Evolutionary conservation across 2,113 vertebrate genomes (phyloP).

Genomic region (Alethe diademata): DNA sequence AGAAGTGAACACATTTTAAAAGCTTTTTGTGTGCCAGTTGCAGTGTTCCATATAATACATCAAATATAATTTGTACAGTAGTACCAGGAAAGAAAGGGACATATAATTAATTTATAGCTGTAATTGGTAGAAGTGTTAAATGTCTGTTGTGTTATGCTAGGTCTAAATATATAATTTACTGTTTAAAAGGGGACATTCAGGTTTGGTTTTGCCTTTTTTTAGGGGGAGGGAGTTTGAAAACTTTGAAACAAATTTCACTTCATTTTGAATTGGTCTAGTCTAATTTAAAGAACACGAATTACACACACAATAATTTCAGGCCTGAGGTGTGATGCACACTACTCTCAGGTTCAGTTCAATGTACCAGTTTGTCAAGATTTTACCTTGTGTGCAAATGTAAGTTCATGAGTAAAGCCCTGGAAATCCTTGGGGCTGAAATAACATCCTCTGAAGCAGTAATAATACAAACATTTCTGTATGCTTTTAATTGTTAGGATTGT

Average conservation of each 20-base stretch:
- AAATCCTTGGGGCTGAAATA: background rate
- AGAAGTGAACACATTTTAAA: background rate
- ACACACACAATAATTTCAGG: background rate
- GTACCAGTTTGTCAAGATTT: background rate
- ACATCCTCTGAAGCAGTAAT: background rate
- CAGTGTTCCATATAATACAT: background rate
- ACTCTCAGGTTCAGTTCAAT: background rate
- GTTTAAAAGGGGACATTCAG: background rate
- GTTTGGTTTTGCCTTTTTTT: background rate
- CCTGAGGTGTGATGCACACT: background rate
- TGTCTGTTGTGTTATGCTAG: background rate
- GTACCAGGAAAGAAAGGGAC: conserved; percentile 15
- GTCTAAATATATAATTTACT: conserved; percentile 1
- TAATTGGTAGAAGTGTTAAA: background rate
- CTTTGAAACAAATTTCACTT: background rate
- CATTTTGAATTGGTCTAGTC: background rate
- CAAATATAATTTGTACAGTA: background rate
- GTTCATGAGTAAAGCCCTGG: background rate
- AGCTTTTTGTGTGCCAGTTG: conserved; percentile 10
- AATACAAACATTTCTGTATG: background rate
- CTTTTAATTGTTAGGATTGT: background rate
- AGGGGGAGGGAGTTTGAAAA: background rate
- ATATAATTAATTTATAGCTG: conserved; percentile 36
- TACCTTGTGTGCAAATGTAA: background rate
- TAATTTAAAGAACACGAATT: background rate